phyloP scores from a whole-genome alignment of 2,113 vertebrate genomes.

The Meriones unguiculatus region DNA sequence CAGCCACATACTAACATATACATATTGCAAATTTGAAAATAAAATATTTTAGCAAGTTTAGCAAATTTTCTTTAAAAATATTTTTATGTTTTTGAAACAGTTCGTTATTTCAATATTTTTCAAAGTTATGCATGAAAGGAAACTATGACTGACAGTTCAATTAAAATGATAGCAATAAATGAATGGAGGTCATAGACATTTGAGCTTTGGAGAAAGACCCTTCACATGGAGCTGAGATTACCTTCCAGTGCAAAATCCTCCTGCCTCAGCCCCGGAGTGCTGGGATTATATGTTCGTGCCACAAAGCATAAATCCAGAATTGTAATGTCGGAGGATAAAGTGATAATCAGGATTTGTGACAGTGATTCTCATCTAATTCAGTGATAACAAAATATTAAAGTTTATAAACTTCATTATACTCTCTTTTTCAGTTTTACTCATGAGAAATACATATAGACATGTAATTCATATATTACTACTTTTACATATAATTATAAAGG shows the following conservation, averaged over 20 bases:
- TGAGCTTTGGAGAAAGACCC: not conserved
- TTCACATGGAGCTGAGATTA: not conserved
- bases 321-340: not conserved
- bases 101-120: not conserved
- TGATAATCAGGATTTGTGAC: not conserved
- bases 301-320: not conserved
- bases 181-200: not conserved
- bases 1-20: not conserved
- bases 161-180: not conserved
- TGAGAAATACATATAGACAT: not conserved
- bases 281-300: not conserved
- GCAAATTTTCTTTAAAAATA: not conserved
- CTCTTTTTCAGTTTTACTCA: not conserved
- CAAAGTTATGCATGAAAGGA: not conserved
- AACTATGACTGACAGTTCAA: not conserved
- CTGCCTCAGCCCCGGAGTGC: not conserved
- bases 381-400: not conserved
- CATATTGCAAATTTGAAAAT: not conserved
- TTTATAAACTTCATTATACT: not conserved
- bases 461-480: not conserved
- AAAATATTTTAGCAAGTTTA: not conserved
- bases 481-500: constrained; percentile 19
- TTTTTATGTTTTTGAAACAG: not conserved
- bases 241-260: not conserved
- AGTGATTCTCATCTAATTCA: not conserved